phyloP scores from a whole-genome alignment of 2,888 invertebrate genomes.

The Acronicta leporina region DNA sequence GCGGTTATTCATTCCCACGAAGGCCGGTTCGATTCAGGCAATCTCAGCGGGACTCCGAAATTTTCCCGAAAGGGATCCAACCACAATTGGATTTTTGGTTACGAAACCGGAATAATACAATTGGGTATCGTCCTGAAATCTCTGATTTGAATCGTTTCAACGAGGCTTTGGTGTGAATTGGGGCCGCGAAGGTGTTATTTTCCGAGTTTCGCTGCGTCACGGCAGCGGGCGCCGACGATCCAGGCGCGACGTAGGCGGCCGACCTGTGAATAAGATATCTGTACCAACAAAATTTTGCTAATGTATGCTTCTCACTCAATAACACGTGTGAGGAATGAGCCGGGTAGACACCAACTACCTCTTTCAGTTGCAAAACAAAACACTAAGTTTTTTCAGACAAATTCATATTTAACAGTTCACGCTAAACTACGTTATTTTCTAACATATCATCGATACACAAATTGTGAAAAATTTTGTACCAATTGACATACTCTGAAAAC shows the following conservation, averaged over 20 bases:
- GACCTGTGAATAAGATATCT: conserved; percentile 59
- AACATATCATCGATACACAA: too few relatives aligned
- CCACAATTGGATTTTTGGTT: conserved; percentile 89
- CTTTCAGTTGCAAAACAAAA: too few relatives aligned
- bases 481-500: too few relatives aligned
- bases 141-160: conserved; percentile 87
- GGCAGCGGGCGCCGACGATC: conserved; percentile 45
- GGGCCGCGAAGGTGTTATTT: conserved; percentile 79
- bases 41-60: conserved; percentile 84
- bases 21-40: conserved; percentile 79
- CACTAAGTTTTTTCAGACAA: too few relatives aligned
- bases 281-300: conserved; percentile 41
- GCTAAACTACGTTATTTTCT: too few relatives aligned
- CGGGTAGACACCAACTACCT: conserved; percentile 19
- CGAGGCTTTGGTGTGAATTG: conserved; percentile 84
- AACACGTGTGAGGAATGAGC: conserved; percentile 26
- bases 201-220: conserved; percentile 76
- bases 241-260: conserved; percentile 34
- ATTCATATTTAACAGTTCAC: too few relatives aligned
- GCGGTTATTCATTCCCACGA: conserved; percentile 83
- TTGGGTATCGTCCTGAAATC: conserved; percentile 87
- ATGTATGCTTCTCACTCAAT: conserved; percentile 46
- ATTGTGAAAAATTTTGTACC: too few relatives aligned
- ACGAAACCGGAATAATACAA: conserved; percentile 88
- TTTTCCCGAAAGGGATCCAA: conserved; percentile 83